Base-by-base conservation (phyloP, 1,140 invertebrate species). In the Tyrophagus putrescentiae region DNA sequence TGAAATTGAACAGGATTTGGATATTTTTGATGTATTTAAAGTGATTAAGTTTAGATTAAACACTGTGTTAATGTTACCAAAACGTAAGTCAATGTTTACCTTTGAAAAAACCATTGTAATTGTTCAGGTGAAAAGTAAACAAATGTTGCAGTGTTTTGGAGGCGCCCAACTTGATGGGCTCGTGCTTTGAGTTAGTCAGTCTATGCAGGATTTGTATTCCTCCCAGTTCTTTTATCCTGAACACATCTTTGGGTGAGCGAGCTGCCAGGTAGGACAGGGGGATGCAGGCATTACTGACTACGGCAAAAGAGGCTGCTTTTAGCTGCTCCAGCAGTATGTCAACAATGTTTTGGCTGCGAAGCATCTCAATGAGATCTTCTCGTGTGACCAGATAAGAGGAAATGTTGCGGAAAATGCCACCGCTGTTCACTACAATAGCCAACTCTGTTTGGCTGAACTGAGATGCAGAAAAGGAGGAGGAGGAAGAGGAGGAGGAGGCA, bases 111-210 rank as follows among this genome's bases (percentile, higher is more conserved):
- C n/a, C n/a, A 13, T 50, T 56, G 31, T 52, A 4, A 4, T 25
- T 5, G 4, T 11, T 9, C 4, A 54, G 21, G 27, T 62, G 62
- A 29, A 60, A 50, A 18, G 28, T 83, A 0, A 95, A 71, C 9
- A 96, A 74, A 75, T 97, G 95, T 72, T 94, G 93, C 34, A 96
- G 72, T 2, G 92, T 89, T 5, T 89, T 90, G 64, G 85, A 85
- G 18, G 90, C 91, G 23, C 90, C 92, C 81, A 92, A 91, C 0
- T 90, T 87, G 62, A 97, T 96, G 87, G 94, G 92, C 72, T 91
- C 89, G 71, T 97, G 92, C 68, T 93, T 91, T 0, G 91, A 96
- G 71, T 95, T 86, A 34, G 92, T 87, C 0, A 97, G 74, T 69
- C 87, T 92, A 18, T 86, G 78, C 13, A 97, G 70, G 89, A 95